phyloP scores from a whole-genome alignment of 2,113 vertebrate species.

The Mormyrus lacerda region DNA sequence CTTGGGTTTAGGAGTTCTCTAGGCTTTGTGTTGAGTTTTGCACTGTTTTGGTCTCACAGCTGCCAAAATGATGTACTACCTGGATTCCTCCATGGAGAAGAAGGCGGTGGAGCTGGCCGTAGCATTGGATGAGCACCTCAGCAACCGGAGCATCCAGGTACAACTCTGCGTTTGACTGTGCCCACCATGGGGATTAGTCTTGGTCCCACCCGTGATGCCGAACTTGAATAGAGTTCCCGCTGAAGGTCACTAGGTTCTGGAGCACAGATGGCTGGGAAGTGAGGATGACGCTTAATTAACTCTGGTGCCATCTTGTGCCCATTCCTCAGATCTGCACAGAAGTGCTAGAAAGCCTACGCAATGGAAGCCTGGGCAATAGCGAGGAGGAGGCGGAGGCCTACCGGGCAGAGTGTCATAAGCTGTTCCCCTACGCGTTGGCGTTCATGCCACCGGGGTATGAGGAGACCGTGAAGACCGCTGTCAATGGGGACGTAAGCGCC shows the following conservation, averaged over 20 bases:
- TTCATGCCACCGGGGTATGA: slow-evolving; percentile 96
- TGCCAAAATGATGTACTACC: slow-evolving; percentile 95
- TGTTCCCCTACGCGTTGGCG: slow-evolving; percentile 92
- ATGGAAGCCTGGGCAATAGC: slow-evolving; percentile 76
- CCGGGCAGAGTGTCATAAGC: slow-evolving; percentile 84
- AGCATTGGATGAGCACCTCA: slow-evolving; percentile 80
- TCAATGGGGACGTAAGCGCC: slow-evolving; percentile 87
- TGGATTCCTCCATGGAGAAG: slow-evolving; percentile 84
- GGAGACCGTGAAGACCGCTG: slow-evolving; percentile 87
- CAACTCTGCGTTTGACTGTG: background rate
- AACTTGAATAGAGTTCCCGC: background rate
- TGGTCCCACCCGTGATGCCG: background rate
- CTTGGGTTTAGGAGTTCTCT: background rate
- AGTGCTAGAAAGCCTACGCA: slow-evolving; percentile 81
- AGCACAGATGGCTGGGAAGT: background rate
- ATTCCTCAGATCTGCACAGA: slow-evolving; percentile 78
- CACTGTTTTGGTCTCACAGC: slow-evolving; percentile 44
- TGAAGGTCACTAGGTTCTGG: background rate
- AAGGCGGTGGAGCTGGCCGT: slow-evolving; percentile 83
- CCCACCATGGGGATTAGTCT: background rate
- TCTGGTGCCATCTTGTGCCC: background rate
- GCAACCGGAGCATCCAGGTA: slow-evolving; percentile 85
- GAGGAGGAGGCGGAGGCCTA: slow-evolving; percentile 79
- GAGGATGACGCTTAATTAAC: background rate
- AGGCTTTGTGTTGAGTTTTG: background rate